Conservation (phyloP, 1,140 invertebrate species). For the Palaemon carinicauda region DNA sequence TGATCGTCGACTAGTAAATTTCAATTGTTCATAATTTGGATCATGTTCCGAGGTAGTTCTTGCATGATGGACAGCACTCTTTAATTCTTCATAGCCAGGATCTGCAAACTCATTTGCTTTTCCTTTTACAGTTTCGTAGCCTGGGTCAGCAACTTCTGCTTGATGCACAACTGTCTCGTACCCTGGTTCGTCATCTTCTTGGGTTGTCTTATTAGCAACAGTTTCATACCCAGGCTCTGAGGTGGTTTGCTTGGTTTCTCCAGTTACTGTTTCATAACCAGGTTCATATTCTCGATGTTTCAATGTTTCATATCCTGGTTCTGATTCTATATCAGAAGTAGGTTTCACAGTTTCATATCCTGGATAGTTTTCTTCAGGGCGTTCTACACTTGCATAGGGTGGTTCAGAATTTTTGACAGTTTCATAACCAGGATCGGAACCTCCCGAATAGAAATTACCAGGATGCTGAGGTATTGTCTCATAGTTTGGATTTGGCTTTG, state of each 20-base stretch:
- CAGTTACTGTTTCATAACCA: constrained; percentile 50
- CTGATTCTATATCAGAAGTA: constrained; percentile 52
- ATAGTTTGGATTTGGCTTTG: constrained; percentile 34
- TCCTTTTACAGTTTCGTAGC: constrained; percentile 54
- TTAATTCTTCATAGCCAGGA: constrained; percentile 52
- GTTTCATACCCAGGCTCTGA: constrained; percentile 52
- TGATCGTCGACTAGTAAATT: constrained; percentile 38
- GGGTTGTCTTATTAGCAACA: constrained; percentile 26
- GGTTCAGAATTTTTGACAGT: constrained; percentile 58
- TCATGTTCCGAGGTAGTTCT: constrained; percentile 52
- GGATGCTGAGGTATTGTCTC: constrained; percentile 43
- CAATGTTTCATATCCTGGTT: constrained; percentile 56
- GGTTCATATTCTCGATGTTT: constrained; percentile 51
- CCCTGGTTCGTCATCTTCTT: constrained; percentile 41
- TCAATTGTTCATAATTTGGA: constrained; percentile 57
- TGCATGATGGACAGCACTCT: constrained; percentile 13
- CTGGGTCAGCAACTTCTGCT: constrained; percentile 45
- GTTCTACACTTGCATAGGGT: constrained; percentile 56
- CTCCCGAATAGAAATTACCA: constrained; percentile 39
- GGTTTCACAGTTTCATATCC: constrained; percentile 56
- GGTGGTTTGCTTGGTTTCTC: constrained; percentile 1
- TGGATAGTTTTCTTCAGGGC: constrained; percentile 47
- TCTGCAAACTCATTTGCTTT: constrained; percentile 41
- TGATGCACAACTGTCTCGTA: constrained; percentile 50
- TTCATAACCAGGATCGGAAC: constrained; percentile 56